Conservation (phyloP, 2,888 invertebrate species). For the Euplexia lucipara region DNA sequence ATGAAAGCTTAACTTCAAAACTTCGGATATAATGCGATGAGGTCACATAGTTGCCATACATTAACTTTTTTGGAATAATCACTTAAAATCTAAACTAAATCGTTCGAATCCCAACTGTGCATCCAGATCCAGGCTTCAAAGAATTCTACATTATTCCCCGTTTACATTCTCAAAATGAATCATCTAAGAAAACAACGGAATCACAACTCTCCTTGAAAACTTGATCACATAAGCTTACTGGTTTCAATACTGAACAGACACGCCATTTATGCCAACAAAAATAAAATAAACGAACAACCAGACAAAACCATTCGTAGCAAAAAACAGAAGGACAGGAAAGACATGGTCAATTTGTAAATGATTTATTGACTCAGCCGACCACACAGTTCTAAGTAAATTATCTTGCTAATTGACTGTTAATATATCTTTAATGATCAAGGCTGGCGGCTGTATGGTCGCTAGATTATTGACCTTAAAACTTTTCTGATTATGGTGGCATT, state of each 20-base stretch:
- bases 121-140: background rate
- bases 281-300: constrained; percentile 38
- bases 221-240: background rate
- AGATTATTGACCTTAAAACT: constrained; percentile 36
- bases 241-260: constrained; percentile 33
- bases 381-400: constrained; percentile 64
- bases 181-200: background rate
- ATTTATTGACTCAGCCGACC: constrained; percentile 60
- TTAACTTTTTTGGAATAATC: background rate
- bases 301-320: constrained; percentile 53
- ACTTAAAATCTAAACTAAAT: background rate
- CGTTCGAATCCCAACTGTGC: constrained; percentile 3
- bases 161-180: constrained; percentile 8
- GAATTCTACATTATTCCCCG: background rate
- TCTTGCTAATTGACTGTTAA: constrained; percentile 65
- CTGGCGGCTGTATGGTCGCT: constrained; percentile 14
- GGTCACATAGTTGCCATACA: constrained; percentile 2
- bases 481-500: background rate
- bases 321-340: constrained; percentile 65
- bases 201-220: background rate
- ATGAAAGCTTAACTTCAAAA: background rate
- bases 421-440: constrained; percentile 59
- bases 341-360: constrained; percentile 64
- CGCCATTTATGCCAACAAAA: constrained; percentile 27
- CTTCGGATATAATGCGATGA: background rate